These are phyloP conservation scores for Halictus quadricinctus DNA, from an alignment of 2,888 invertebrate genomes.

Conservation along the genomic window DNA sequence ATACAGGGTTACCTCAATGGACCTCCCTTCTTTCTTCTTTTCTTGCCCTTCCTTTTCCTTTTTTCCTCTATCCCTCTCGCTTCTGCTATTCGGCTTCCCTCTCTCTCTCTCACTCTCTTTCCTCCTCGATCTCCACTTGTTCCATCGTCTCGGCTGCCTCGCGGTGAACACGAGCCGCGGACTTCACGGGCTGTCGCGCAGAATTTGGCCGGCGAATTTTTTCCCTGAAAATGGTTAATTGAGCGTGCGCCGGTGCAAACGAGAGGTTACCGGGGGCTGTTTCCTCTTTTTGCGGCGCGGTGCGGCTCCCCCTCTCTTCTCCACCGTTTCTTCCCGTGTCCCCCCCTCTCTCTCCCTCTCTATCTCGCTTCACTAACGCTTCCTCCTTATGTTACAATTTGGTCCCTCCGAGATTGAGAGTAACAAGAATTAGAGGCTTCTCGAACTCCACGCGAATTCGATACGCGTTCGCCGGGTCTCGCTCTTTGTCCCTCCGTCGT, in stretches of 20 bases:
- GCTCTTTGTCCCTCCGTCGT: background rate
- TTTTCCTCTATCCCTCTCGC: constrained; percentile 28
- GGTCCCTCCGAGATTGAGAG: constrained; percentile 5
- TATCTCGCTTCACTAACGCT: constrained; percentile 45
- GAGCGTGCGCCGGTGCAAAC: constrained; percentile 75
- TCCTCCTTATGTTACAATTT: constrained; percentile 54
- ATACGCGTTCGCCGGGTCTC: constrained; percentile 27
- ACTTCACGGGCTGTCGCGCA: constrained; percentile 81
- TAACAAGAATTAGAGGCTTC: constrained; percentile 41
- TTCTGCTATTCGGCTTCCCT: background rate
- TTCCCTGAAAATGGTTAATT: constrained; percentile 78
- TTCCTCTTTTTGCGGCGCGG: constrained; percentile 54
- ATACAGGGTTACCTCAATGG: constrained; percentile 74
- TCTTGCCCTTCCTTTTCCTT: constrained; percentile 1
- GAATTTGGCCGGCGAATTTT: constrained; percentile 78
- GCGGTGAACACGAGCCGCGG: constrained; percentile 77
- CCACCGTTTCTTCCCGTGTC: background rate
- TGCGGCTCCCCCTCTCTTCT: background rate
- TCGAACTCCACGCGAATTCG: constrained; percentile 35
- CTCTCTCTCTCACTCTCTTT: constrained; percentile 33
- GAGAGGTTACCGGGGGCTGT: constrained; percentile 65
- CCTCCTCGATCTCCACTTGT: constrained; percentile 34
- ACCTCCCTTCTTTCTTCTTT: constrained; percentile 38
- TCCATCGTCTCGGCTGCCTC: constrained; percentile 53
- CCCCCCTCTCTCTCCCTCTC: background rate